Percentiles rank a stretch among this genome's conserved stretches.
phyloP scores from a whole-genome alignment of 2,888 invertebrate species.

The Coleophora flavipennella region DNA sequence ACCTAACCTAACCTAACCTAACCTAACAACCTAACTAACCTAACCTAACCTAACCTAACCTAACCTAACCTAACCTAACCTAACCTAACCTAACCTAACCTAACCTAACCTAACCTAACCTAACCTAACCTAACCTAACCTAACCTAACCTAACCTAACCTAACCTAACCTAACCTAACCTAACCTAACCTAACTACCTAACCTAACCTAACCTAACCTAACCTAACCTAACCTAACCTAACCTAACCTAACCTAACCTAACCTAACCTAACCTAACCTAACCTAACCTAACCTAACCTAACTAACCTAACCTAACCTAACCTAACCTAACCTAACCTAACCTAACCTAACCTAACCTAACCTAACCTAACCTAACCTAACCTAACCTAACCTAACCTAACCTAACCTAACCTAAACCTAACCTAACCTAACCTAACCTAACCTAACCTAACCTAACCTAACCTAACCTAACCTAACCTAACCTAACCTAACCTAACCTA shows the following conservation, averaged over 20 bases:
- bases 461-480: conserved; percentile 14
- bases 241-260: conserved; percentile 11
- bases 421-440: conserved; percentile 13
- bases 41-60: conserved; percentile 13
- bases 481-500: conserved; percentile 13
- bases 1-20: conserved; percentile 8
- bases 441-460: conserved; percentile 13
- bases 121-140: conserved; percentile 12
- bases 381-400: conserved; percentile 15
- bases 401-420: conserved; percentile 14
- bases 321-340: conserved; percentile 14
- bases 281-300: conserved; percentile 13
- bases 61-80: conserved; percentile 12
- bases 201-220: conserved; percentile 14
- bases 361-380: conserved; percentile 11
- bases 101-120: conserved; percentile 12
- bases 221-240: conserved; percentile 17
- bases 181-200: conserved; percentile 16
- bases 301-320: conserved; percentile 15
- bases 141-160: conserved; percentile 20
- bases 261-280: conserved; percentile 6
- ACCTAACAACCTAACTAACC: conserved; percentile 10
- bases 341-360: conserved; percentile 9
- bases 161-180: conserved; percentile 16
- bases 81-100: conserved; percentile 12